phyloP scores from a whole-genome alignment of 2,113 vertebrate genomes.

The Oenanthe melanoleuca region DNA sequence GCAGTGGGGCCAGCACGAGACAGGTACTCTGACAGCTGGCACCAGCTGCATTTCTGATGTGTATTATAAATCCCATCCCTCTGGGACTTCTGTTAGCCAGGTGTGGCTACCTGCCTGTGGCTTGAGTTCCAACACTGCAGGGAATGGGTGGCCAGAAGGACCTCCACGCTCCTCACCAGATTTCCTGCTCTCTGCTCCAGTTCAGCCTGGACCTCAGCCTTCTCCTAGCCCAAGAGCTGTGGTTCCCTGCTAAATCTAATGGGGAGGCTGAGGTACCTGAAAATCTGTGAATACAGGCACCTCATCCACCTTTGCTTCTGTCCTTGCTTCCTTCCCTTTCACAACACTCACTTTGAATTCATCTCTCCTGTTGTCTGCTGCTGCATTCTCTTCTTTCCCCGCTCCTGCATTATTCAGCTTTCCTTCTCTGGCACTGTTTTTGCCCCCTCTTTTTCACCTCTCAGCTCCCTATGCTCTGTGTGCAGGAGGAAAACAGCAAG shows the following conservation, averaged over 20 bases:
- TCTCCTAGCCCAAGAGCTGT: neutral
- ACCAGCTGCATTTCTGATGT: neutral
- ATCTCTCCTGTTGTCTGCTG: neutral
- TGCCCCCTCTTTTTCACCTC: neutral
- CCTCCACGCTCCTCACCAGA: fast-evolving
- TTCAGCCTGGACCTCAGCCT: neutral
- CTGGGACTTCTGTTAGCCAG: neutral
- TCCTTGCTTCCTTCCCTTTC: neutral
- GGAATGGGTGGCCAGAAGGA: neutral
- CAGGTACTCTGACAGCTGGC: neutral
- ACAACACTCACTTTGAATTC: neutral
- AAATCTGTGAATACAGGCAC: neutral
- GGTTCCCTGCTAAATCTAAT: neutral
- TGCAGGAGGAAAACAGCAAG: neutral
- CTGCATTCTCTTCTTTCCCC: neutral
- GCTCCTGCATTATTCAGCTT: neutral
- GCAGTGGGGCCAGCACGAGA: neutral
- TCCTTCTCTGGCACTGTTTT: neutral
- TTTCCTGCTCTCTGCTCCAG: neutral
- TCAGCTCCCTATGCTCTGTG: neutral
- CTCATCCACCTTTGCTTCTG: fast-evolving
- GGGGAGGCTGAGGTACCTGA: neutral
- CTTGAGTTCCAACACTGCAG: neutral
- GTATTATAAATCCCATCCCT: neutral
- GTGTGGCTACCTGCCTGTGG: neutral